phyloP scores from a whole-genome alignment of 2,888 invertebrate genomes.

The Pyrrhia umbra region DNA sequence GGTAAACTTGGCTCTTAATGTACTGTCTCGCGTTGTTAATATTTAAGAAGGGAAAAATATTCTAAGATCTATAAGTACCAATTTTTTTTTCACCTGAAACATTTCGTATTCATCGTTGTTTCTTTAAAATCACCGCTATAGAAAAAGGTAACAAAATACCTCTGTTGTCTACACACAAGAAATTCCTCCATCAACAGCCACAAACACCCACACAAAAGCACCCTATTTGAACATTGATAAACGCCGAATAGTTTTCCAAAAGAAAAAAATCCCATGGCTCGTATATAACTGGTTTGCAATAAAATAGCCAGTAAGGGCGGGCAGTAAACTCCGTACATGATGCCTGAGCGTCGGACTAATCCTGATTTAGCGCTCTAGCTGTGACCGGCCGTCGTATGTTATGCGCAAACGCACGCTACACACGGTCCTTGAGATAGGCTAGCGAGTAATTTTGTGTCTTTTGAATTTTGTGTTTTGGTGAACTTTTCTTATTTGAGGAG shows the following conservation, averaged over 20 bases:
- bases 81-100: no score
- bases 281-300: constrained; percentile 80
- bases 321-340: constrained; percentile 84
- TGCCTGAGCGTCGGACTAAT: constrained; percentile 84
- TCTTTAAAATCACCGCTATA: background rate
- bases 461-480: constrained; percentile 2
- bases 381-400: constrained; percentile 79
- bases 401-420: constrained; percentile 76
- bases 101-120: no score
- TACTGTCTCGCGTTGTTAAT: no score
- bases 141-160: constrained; percentile 12
- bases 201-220: constrained; percentile 20
- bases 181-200: constrained; percentile 10
- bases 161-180: background rate
- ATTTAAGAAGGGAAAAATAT: no score
- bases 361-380: constrained; percentile 87
- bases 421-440: constrained; percentile 55
- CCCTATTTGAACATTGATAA: constrained; percentile 49
- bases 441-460: constrained; percentile 21
- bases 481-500: no score
- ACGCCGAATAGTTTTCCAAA: constrained; percentile 54
- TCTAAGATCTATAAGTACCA: no score
- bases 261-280: constrained; percentile 57
- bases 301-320: constrained; percentile 79
- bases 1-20: no score